These are phyloP conservation scores for Antechinus flavipes DNA, from an alignment of 2,113 vertebrate genomes.

Conservation along the genomic window DNA sequence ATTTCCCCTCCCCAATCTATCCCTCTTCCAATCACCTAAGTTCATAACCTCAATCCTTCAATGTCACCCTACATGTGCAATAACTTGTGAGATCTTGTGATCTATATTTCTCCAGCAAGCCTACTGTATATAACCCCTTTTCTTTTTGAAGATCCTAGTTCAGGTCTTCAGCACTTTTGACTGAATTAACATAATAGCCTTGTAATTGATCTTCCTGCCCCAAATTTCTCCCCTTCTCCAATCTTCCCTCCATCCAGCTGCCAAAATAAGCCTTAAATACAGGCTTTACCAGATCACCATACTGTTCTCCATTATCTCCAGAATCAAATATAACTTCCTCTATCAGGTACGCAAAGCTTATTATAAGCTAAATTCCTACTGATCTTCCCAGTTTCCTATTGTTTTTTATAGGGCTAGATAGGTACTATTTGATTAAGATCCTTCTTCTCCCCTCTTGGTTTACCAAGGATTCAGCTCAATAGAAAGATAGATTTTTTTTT, in stretches of 20 bases:
- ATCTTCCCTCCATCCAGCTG: not conserved
- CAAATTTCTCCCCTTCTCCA: not conserved
- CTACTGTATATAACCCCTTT: not conserved
- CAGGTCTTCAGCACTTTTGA: not conserved
- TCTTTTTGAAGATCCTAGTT: not conserved
- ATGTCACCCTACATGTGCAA: not conserved
- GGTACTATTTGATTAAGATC: not conserved
- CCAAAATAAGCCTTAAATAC: not conserved
- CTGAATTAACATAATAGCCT: not conserved
- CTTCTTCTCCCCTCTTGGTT: not conserved
- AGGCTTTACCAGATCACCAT: not conserved
- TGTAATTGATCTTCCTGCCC: not conserved
- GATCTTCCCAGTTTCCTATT: not conserved
- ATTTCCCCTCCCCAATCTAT: not conserved
- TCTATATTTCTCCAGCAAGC: not conserved
- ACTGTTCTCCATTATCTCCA: not conserved
- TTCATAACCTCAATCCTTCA: not conserved
- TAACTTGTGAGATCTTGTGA: not conserved
- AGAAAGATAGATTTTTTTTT: not conserved
- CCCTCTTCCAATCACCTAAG: not conserved
- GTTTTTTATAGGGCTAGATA: not conserved
- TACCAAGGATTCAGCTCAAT: not conserved
- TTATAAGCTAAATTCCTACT: not conserved
- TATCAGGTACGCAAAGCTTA: not conserved
- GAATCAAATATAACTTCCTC: not conserved